A percentile compares a stretch with the other conserved stretches of the same genome.
phyloP scores from a whole-genome alignment of 2,888 invertebrate species.

The Acronicta leporina region DNA sequence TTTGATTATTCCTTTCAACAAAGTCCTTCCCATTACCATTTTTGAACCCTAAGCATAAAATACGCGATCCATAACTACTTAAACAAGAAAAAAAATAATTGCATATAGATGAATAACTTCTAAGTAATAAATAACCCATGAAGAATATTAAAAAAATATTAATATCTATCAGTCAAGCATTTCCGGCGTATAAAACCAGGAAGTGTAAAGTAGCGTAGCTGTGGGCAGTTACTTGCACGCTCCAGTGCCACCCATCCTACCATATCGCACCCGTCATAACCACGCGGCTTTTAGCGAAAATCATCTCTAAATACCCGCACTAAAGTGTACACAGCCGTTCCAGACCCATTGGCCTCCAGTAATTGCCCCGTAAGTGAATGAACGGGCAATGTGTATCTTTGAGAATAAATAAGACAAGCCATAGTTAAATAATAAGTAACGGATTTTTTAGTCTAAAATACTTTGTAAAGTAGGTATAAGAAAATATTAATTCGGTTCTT shows the following conservation, averaged over 20 bases:
- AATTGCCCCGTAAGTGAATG: constrained; percentile 83
- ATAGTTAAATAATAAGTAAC: background rate
- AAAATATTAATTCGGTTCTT: too few species aligned
- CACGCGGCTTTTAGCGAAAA: constrained; percentile 54
- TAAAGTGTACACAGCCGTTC: constrained; percentile 24
- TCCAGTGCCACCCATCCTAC: constrained; percentile 79
- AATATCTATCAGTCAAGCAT: constrained; percentile 59
- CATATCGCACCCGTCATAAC: constrained; percentile 83
- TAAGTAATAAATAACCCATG: constrained; percentile 18
- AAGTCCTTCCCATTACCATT: background rate
- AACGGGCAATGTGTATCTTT: constrained; percentile 64
- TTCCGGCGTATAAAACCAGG: constrained; percentile 74
- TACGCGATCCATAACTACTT: constrained; percentile 1
- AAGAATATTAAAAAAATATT: constrained; percentile 31
- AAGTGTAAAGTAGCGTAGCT: constrained; percentile 68
- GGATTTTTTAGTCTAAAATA: too few species aligned
- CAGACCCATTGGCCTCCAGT: constrained; percentile 54
- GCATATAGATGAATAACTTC: constrained; percentile 13
- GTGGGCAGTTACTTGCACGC: constrained; percentile 77
- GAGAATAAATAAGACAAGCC: constrained; percentile 37
- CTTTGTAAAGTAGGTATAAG: background rate
- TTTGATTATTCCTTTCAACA: background rate
- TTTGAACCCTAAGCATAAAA: constrained; percentile 5
- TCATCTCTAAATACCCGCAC: constrained; percentile 51
- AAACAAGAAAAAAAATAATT: background rate